Evolutionary conservation across 2,888 invertebrate species (phyloP).

Genomic region (Limnephilus rhombicus): DNA sequence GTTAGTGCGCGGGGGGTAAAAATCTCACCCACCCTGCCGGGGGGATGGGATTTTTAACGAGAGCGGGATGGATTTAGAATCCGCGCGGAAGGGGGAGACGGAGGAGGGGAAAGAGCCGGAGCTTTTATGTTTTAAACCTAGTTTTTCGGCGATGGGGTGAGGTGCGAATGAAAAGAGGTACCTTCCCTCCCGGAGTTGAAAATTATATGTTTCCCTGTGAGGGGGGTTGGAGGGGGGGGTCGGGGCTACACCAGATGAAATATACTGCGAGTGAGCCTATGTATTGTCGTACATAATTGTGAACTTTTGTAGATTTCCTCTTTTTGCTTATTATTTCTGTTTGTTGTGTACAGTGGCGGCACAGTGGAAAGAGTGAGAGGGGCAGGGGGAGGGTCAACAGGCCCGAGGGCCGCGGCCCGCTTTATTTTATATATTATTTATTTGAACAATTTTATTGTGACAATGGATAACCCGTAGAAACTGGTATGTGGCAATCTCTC

Average conservation of each 20-base stretch:
- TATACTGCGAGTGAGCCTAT: conserved; percentile 64
- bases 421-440: conserved; percentile 38
- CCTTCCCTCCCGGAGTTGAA: conserved; percentile 53
- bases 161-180: conserved; percentile 62
- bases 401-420: neutral
- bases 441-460: conserved; percentile 44
- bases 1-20: conserved; percentile 68
- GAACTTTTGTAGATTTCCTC: conserved; percentile 66
- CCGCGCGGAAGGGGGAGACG: conserved; percentile 69
- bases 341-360: conserved; percentile 63
- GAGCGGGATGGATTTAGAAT: conserved; percentile 66
- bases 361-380: neutral
- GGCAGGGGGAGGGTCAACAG: neutral
- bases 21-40: conserved; percentile 59
- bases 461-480: conserved; percentile 28
- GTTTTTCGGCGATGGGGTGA: conserved; percentile 64
- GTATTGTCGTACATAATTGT: conserved; percentile 66
- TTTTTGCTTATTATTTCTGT: conserved; percentile 66
- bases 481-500: conserved; percentile 31
- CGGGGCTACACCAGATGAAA: conserved; percentile 57
- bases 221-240: conserved; percentile 34
- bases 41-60: conserved; percentile 71
- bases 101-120: conserved; percentile 64
- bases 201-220: conserved; percentile 64
- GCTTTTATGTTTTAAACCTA: conserved; percentile 72